phyloP scores from a whole-genome alignment of 2,113 vertebrate genomes.

The Zapus hudsonius region DNA sequence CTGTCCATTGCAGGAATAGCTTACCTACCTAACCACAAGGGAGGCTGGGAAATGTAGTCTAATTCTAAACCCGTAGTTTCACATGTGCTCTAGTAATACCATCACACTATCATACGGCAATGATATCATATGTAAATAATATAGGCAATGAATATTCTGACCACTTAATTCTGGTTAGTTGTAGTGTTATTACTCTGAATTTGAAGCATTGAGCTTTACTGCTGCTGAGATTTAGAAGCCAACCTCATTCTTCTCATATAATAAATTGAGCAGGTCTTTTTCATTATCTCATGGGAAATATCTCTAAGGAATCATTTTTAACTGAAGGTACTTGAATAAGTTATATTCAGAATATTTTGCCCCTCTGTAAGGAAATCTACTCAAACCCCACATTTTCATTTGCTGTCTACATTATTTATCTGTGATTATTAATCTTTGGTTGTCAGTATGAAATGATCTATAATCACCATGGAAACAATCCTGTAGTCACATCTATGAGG shows the following conservation, averaged over 20 bases:
- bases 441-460: too few species aligned
- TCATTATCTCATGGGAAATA: neutral
- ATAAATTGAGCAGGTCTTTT: neutral
- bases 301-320: too few species aligned
- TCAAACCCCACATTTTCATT: neutral
- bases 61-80: neutral
- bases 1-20: rapidly evolving
- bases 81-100: neutral
- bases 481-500: too few species aligned
- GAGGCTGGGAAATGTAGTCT: neutral
- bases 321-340: neutral
- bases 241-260: neutral
- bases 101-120: neutral
- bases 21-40: neutral
- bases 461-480: too few species aligned
- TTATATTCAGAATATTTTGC: neutral
- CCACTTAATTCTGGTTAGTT: neutral
- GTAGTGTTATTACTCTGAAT: neutral
- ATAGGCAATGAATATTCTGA: neutral
- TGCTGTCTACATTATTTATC: neutral
- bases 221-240: neutral
- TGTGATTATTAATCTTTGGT: too few species aligned
- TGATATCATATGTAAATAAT: neutral
- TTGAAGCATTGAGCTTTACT: neutral
- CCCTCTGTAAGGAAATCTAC: neutral